These are phyloP conservation scores for Melanostigma gelatinosum DNA, from an alignment of 2,113 vertebrate species.

Conservation along the genomic window DNA sequence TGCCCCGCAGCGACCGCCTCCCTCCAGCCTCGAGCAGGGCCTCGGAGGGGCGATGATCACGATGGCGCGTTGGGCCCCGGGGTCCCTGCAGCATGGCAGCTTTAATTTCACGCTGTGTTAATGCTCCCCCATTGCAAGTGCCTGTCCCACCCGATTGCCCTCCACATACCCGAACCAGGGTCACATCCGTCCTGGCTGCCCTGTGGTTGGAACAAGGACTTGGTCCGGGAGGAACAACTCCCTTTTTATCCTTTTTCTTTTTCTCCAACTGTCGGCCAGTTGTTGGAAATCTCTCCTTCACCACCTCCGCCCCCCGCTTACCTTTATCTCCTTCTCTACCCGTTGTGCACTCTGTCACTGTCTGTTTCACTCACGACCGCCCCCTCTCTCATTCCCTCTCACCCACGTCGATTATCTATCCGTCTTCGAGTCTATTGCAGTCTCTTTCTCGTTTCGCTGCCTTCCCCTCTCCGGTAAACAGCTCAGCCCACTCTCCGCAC, in stretches of 20 bases:
- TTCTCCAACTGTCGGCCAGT: constrained; percentile 46
- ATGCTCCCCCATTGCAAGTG: constrained; percentile 68
- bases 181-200: constrained; percentile 68
- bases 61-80: constrained; percentile 57
- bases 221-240: not conserved
- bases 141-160: constrained; percentile 61
- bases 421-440: constrained; percentile 49
- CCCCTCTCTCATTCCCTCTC: constrained; percentile 63
- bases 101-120: constrained; percentile 87
- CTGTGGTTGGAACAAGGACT: constrained; percentile 56
- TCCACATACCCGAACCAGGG: constrained; percentile 49
- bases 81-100: constrained; percentile 75
- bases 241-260: constrained; percentile 19
- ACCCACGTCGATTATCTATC: constrained; percentile 72
- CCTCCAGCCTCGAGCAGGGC: constrained; percentile 47
- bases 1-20: constrained; percentile 43
- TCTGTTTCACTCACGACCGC: constrained; percentile 65
- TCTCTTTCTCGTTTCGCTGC: constrained; percentile 52
- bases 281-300: constrained; percentile 58
- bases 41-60: constrained; percentile 62
- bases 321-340: constrained; percentile 63
- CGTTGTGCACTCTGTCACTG: constrained; percentile 71
- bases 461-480: constrained; percentile 67
- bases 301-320: constrained; percentile 55
- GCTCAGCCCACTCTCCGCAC: constrained; percentile 56